Evolutionary conservation across 2,888 invertebrate genomes (phyloP).

Genomic region (Drosophila flavopinicola): DNA sequence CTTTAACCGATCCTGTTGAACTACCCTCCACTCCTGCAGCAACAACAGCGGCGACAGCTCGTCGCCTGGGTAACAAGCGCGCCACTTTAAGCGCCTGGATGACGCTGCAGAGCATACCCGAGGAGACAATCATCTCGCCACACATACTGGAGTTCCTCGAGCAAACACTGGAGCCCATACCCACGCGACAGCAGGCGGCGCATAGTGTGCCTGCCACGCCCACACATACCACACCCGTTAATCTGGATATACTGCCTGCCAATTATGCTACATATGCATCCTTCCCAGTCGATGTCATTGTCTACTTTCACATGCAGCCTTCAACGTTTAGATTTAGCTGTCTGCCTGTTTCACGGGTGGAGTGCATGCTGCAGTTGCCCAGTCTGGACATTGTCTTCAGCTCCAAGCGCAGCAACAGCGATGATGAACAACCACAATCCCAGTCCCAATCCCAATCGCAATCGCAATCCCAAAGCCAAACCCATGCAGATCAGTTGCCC

Average conservation of each 20-base stretch:
- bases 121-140: conserved; percentile 98
- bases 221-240: conserved; percentile 82
- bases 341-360: conserved; percentile 96
- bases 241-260: conserved; percentile 87
- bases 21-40: conserved; percentile 46
- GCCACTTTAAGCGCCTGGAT: conserved; percentile 97
- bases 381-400: conserved; percentile 99
- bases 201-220: conserved; percentile 79
- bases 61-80: conserved; percentile 90
- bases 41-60: conserved; percentile 55
- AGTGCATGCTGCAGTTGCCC: conserved; percentile 97
- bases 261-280: conserved; percentile 95
- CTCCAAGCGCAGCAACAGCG: conserved; percentile 93
- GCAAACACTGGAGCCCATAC: conserved; percentile 98
- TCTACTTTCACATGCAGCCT: conserved; percentile 99
- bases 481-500: conserved; percentile 75
- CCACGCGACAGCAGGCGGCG: conserved; percentile 86
- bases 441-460: conserved; percentile 37
- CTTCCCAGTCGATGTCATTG: conserved; percentile 99
- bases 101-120: conserved; percentile 98
- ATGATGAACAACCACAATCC: conserved; percentile 77
- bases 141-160: conserved; percentile 98
- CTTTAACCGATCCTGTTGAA: conserved; percentile 86
- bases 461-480: no score
- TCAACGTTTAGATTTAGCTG: conserved; percentile 98